phyloP scores from a whole-genome alignment of 2,888 invertebrate species.

The Chaetogeoica ovagalla region DNA sequence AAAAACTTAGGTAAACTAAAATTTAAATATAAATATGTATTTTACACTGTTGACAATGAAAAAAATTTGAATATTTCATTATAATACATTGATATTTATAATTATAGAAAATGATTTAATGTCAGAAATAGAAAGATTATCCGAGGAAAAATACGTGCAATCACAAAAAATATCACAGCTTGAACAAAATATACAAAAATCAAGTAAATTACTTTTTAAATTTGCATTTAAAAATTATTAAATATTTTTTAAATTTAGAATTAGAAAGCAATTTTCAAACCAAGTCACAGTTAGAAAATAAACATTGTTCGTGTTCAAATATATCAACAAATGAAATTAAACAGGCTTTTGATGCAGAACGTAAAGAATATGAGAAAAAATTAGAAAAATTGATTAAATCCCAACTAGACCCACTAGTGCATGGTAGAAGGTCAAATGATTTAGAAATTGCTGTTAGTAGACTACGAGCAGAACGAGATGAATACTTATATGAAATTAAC shows the following conservation, averaged over 20 bases:
- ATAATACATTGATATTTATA: conserved; percentile 31
- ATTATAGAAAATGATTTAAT: conserved; percentile 63
- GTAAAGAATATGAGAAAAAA: conserved; percentile 42
- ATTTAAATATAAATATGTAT: background rate
- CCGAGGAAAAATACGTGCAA: conserved; percentile 34
- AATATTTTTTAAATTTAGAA: conserved; percentile 10
- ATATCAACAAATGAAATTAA: conserved; percentile 19
- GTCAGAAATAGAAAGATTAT: conserved; percentile 62
- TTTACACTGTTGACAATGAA: background rate
- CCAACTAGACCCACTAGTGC: conserved; percentile 26
- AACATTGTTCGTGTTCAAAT: conserved; percentile 5
- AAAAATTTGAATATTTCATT: background rate
- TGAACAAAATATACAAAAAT: conserved; percentile 34
- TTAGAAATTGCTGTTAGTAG: conserved; percentile 48
- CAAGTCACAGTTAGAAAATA: conserved; percentile 15
- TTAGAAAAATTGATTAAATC: conserved; percentile 30
- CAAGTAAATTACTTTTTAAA: conserved; percentile 23
- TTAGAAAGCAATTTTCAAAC: conserved; percentile 5
- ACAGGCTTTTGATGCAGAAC: conserved; percentile 24
- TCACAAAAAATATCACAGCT: conserved; percentile 24
- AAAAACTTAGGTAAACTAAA: conserved; percentile 65
- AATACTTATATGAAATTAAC: conserved; percentile 46
- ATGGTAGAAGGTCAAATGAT: conserved; percentile 13
- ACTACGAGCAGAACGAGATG: conserved; percentile 46
- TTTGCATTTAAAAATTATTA: background rate